Evolutionary conservation across 1,140 invertebrate species (phyloP).

Genomic region (Atta cephalotes): DNA sequence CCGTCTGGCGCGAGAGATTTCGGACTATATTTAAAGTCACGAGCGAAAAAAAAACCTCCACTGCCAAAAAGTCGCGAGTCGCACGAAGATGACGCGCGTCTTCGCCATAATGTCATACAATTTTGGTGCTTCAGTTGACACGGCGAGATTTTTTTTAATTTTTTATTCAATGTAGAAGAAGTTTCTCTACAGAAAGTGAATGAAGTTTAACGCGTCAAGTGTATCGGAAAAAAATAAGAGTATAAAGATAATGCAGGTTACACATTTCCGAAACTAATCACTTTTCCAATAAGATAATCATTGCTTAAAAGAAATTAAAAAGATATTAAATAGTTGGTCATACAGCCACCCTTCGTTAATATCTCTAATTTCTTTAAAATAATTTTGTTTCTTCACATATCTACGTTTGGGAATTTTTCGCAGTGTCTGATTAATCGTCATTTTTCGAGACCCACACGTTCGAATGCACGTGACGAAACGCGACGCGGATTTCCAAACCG

Average conservation of each 20-base stretch:
- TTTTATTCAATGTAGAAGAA: background rate
- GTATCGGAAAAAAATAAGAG: background rate
- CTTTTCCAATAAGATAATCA: background rate
- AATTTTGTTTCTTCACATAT: background rate
- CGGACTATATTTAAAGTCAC: conserved; percentile 60
- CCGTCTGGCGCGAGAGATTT: conserved; percentile 67
- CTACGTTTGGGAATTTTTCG: background rate
- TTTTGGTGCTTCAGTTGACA: background rate
- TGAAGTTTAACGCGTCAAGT: background rate
- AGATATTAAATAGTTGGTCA: background rate
- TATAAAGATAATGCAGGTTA: background rate
- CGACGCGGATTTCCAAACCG: conserved; percentile 76
- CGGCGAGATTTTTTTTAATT: background rate
- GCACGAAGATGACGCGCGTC: conserved; percentile 33
- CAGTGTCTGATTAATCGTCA: background rate
- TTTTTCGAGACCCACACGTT: background rate
- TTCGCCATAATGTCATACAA: background rate
- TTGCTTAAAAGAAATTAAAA: background rate
- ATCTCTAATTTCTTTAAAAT: background rate
- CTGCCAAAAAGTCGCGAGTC: conserved; percentile 31
- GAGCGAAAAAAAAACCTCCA: conserved; percentile 1
- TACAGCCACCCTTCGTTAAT: background rate
- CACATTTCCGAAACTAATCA: background rate
- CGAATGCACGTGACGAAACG: conserved; percentile 53
- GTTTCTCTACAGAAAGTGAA: background rate